Evolutionary conservation across 1,140 invertebrate species (phyloP).

Genomic region (Drosophila simulans): DNA sequence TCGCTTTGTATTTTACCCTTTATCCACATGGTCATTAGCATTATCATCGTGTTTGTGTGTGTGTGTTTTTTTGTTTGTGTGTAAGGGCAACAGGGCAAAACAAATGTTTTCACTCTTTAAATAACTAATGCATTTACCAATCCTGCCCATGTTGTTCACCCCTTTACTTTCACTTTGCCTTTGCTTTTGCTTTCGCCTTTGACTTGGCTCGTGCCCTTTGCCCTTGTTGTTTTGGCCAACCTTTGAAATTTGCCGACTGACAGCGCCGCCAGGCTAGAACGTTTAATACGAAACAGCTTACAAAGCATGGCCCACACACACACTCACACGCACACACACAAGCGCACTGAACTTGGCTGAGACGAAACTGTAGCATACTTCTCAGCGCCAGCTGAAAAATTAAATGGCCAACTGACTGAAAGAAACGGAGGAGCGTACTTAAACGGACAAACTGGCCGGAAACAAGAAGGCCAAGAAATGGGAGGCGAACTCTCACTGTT

Average conservation of each 20-base stretch:
- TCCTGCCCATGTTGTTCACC: slow-evolving; percentile 1
- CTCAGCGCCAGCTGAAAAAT: slow-evolving; percentile 38
- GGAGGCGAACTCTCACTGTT: slow-evolving; percentile 34
- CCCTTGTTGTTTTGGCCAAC: slow-evolving; percentile 45
- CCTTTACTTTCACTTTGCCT: not conserved
- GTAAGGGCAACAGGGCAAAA: slow-evolving; percentile 42
- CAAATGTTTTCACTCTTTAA: slow-evolving; percentile 67
- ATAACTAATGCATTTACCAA: slow-evolving; percentile 75
- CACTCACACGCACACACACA: slow-evolving; percentile 4
- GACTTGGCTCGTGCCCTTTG: slow-evolving; percentile 18
- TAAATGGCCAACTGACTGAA: slow-evolving; percentile 38
- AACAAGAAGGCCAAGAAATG: slow-evolving; percentile 11
- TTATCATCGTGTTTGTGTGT: slow-evolving; percentile 16
- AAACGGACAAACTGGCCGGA: slow-evolving; percentile 14
- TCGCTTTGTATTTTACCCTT: slow-evolving; percentile 1
- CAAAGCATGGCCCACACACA: slow-evolving; percentile 13
- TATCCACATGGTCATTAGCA: slow-evolving; percentile 28
- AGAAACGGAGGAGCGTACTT: slow-evolving; percentile 9
- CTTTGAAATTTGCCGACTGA: slow-evolving; percentile 68
- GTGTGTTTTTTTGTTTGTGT: not conserved
- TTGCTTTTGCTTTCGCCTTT: slow-evolving; percentile 3
- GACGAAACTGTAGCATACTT: slow-evolving; percentile 48
- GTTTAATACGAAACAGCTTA: slow-evolving; percentile 61
- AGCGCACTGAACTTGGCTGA: slow-evolving; percentile 4
- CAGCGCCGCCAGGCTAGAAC: slow-evolving; percentile 59